These are phyloP conservation scores for Felis catus DNA, from an alignment of 2,113 vertebrate genomes.

Conservation along the genomic window DNA sequence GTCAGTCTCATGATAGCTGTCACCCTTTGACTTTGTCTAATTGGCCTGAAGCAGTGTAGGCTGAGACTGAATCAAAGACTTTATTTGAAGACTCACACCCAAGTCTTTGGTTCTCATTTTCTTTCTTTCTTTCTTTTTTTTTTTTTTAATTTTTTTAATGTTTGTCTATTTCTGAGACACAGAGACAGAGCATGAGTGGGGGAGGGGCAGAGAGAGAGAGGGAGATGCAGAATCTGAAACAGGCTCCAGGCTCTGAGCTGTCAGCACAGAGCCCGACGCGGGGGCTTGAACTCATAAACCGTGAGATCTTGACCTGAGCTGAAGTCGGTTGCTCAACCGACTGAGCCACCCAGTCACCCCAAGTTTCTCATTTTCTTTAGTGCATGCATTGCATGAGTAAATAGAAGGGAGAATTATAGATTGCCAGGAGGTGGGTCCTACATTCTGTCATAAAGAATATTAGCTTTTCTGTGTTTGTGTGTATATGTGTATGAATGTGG, in stretches of 20 bases:
- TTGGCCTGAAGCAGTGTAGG: not conserved
- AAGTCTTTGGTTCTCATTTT: not conserved
- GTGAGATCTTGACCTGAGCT: no score
- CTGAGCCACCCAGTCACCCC: no score
- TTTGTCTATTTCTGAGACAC: no score
- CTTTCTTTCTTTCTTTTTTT: not conserved
- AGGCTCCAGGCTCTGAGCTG: no score
- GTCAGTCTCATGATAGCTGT: not conserved
- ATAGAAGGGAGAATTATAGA: not conserved
- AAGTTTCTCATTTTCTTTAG: slow-evolving; percentile 1
- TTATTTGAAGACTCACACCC: not conserved
- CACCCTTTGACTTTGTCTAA: not conserved
- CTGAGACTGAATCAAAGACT: slow-evolving; percentile 45
- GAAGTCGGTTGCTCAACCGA: no score
- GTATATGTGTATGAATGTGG: no score
- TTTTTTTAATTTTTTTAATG: no score
- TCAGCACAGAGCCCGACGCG: no score
- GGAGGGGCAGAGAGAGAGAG: no score
- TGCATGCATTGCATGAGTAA: not conserved
- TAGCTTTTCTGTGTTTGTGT: not conserved
- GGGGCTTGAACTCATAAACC: no score
- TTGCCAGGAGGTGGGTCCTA: not conserved
- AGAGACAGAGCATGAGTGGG: no score
- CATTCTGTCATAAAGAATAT: not conserved
- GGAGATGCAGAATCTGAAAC: no score